Base-by-base conservation (phyloP, 2,797 vertebrate species). In the Geotrypetes seraphini region DNA sequence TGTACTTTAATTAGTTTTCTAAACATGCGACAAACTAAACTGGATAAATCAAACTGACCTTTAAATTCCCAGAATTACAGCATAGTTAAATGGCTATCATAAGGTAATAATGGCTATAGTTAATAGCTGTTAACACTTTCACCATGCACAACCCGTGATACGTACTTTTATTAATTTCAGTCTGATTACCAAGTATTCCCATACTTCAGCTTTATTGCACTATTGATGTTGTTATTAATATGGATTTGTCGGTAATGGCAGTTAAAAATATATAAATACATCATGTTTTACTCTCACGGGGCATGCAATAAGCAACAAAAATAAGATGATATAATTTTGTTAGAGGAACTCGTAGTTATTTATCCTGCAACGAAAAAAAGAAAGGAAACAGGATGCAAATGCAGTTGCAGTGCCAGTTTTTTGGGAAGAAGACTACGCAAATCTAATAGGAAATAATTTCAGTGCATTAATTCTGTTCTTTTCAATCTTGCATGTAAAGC, bases 161-260 rank as follows among this genome's bases (percentile, higher is more conserved):
- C 26, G 42, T 10, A 4, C 42, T 51, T 52, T 69, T 71, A 71
- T 65, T 73, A 74, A 78, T 74, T 77, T 72, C 39, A 55, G 31
- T 53, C 12, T 67, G 60, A 76, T 72, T 71, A 50, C 39, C 69
- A 75, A 73, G 64, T 69, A 74, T 77, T 73, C 70, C 47, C 53
- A 69, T 64, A 78, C 66, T 71, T 63, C 53, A 66, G 22, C 26
- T 71, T 83, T 79, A 76, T 79, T 76, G 74, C 43, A 63, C 37
- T 71, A 78, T 74, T 69, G 69, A 78, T 65, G 39, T 69, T 74
- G 63, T 67, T 73, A 71, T 79, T 75, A 74, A 68, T 73, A 82
- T 69, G 50, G 73, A 79, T 79, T 75, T 80, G 44, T 69, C 78
- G 75, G 50, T 71, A 73, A 74, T 58, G 41, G 22, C 34, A 14